phyloP scores from a whole-genome alignment of 2,797 vertebrate genomes.

The Hydrophis major region DNA sequence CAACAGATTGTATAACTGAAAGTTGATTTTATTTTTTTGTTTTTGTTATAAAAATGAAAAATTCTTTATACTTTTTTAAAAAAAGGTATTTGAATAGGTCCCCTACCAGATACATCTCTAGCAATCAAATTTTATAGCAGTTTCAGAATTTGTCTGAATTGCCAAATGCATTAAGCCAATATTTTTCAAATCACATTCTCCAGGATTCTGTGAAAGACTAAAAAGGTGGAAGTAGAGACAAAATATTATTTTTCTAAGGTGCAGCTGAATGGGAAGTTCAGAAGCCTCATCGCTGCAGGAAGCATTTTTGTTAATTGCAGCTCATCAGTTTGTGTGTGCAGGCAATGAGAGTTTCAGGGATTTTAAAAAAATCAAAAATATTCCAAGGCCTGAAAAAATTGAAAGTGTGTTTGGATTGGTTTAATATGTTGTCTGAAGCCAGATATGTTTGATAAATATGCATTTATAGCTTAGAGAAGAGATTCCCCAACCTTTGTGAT shows the following conservation, averaged over 20 bases:
- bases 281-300: not conserved
- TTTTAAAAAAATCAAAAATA: not conserved
- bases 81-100: not conserved
- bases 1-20: too few species aligned
- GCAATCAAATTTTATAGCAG: not conserved
- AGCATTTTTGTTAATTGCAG: not conserved
- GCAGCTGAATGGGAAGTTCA: not conserved
- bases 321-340: not conserved
- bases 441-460: not conserved
- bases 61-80: not conserved
- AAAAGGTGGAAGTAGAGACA: not conserved
- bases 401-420: not conserved
- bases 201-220: not conserved
- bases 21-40: too few species aligned
- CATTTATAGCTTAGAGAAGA: not conserved
- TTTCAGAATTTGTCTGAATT: not conserved
- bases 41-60: too few species aligned
- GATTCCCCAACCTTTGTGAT: not conserved
- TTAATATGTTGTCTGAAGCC: not conserved
- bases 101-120: not conserved
- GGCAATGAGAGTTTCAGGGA: not conserved
- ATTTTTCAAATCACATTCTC: not conserved
- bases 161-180: not conserved
- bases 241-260: not conserved
- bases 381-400: not conserved